These are phyloP conservation scores for Smittia aterrima DNA, from an alignment of 2,888 invertebrate genomes.

Conservation along the genomic window DNA sequence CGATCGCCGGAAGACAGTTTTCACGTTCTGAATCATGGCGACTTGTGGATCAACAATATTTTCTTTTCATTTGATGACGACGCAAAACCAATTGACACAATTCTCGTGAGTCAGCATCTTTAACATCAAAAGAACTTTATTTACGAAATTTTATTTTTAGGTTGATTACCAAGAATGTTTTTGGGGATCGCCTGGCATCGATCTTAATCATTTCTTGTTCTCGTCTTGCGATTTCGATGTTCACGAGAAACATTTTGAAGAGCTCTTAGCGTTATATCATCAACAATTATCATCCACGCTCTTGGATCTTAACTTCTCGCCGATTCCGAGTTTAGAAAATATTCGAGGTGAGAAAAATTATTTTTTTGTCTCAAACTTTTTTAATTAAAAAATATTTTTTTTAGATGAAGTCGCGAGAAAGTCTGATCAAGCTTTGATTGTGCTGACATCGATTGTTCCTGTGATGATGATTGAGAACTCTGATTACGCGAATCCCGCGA, in stretches of 20 bases:
- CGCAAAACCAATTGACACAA: slow-evolving; percentile 50
- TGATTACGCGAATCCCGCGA: slow-evolving; percentile 46
- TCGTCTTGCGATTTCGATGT: slow-evolving; percentile 47
- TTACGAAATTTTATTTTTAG: slow-evolving; percentile 43
- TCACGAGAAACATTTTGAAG: slow-evolving; percentile 44
- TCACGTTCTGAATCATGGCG: slow-evolving; percentile 56
- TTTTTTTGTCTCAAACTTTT: too few species aligned
- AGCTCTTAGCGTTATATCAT: slow-evolving; percentile 46
- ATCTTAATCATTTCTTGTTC: slow-evolving; percentile 48
- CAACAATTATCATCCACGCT: slow-evolving; percentile 45
- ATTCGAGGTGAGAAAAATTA: too few species aligned
- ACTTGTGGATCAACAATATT: slow-evolving; percentile 56
- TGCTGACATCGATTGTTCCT: slow-evolving; percentile 46
- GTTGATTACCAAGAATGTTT: slow-evolving; percentile 49
- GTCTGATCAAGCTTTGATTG: slow-evolving; percentile 47
- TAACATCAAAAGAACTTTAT: background rate
- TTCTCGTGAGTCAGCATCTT: slow-evolving; percentile 47
- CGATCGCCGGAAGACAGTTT: slow-evolving; percentile 47
- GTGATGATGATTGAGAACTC: slow-evolving; percentile 47
- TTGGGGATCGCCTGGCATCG: slow-evolving; percentile 49
- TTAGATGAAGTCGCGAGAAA: slow-evolving; percentile 47
- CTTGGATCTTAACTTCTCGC: slow-evolving; percentile 45
- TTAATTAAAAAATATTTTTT: too few species aligned
- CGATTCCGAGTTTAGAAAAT: slow-evolving; percentile 47
- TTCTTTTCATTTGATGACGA: slow-evolving; percentile 52